Evolutionary conservation across 2,113 vertebrate genomes (phyloP).

Genomic region (Dicaeum eximium): DNA sequence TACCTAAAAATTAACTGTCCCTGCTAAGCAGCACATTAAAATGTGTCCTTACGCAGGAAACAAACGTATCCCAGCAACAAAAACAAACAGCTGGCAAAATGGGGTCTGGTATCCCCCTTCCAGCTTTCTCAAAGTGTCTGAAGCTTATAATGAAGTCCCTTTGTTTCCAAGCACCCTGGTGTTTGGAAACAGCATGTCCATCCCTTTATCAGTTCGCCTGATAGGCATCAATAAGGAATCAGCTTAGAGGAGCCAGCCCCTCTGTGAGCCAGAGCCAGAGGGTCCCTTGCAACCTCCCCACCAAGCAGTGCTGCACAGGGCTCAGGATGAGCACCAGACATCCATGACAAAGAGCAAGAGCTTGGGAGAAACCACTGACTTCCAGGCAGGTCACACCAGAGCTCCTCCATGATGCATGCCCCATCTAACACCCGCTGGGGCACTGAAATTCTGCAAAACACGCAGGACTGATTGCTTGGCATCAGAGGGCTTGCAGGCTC

Average conservation of each 20-base stretch:
- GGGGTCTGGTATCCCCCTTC: background rate
- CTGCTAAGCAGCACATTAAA: background rate
- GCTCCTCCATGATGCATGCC: background rate
- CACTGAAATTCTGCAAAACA: background rate
- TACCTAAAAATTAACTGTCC: background rate
- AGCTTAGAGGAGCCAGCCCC: background rate
- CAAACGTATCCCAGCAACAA: background rate
- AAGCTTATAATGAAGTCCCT: background rate
- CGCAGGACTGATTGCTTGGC: rapidly evolving
- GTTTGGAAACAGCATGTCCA: background rate
- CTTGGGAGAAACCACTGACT: background rate
- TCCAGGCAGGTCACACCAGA: background rate
- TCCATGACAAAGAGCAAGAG: background rate
- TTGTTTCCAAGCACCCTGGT: background rate
- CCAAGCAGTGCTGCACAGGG: rapidly evolving
- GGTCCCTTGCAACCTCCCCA: background rate
- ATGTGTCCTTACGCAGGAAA: background rate
- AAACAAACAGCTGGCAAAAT: background rate
- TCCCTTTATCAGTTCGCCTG: background rate
- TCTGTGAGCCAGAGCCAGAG: rapidly evolving
- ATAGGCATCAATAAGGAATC: background rate
- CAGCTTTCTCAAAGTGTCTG: background rate
- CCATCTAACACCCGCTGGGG: background rate
- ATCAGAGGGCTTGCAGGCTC: background rate
- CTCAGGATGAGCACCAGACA: background rate